These are phyloP conservation scores for Varroa destructor DNA, from an alignment of 1,140 invertebrate species.

Conservation along the genomic window DNA sequence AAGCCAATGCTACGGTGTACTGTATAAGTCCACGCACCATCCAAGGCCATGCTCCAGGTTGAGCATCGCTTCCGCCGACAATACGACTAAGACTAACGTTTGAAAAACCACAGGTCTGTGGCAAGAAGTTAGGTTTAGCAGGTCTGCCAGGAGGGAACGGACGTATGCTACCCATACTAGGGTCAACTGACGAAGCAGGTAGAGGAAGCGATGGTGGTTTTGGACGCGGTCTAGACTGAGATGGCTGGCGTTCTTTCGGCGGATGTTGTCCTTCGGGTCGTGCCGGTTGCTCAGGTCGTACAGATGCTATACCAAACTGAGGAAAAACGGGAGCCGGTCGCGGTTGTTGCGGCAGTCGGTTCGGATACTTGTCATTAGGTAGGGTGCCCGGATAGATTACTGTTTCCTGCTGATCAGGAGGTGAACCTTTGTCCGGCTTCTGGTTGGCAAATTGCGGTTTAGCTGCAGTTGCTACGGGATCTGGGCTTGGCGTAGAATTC, in stretches of 20 bases:
- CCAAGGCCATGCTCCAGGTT: slow-evolving; percentile 33
- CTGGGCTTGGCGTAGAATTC: not conserved
- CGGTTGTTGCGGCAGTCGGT: not conserved
- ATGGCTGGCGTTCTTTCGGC: not conserved
- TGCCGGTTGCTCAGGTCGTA: not conserved
- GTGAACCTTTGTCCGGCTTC: not conserved
- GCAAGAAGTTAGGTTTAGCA: not conserved
- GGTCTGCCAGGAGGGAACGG: not conserved
- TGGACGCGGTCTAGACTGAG: not conserved
- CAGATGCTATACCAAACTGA: not conserved
- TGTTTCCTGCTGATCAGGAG: not conserved
- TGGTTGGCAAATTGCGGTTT: not conserved
- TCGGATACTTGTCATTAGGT: not conserved
- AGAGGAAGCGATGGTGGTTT: not conserved
- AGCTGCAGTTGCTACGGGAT: not conserved
- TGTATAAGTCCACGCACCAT: slow-evolving; percentile 32
- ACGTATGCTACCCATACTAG: too few relatives aligned
- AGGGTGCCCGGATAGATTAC: not conserved
- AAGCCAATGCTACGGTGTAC: not conserved
- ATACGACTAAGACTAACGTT: slow-evolving; percentile 27
- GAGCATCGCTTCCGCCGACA: slow-evolving; percentile 32
- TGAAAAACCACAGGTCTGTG: slow-evolving; percentile 5
- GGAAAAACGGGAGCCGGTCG: not conserved
- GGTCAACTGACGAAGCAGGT: not conserved
- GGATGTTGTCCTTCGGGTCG: not conserved